Evolutionary conservation across 2,888 invertebrate species (phyloP).

Genomic region (Trichopria drosophilae): DNA sequence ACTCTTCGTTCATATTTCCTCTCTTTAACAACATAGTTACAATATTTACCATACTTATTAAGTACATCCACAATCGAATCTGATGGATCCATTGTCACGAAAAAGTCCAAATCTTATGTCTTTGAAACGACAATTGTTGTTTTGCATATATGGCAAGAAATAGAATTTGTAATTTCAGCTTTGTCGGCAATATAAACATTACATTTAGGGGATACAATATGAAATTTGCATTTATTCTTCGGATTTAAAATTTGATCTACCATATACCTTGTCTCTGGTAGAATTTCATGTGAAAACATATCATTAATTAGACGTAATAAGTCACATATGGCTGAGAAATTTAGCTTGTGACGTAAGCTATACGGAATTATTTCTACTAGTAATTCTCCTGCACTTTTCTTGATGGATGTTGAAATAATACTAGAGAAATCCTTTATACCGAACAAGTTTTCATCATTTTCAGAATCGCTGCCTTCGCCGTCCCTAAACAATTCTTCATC

Average conservation of each 20-base stretch:
- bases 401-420: too few relatives aligned
- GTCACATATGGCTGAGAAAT: too few relatives aligned
- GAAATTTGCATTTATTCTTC: neutral
- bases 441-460: too few relatives aligned
- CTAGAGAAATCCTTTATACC: too few relatives aligned
- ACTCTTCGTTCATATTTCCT: neutral
- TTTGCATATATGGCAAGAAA: neutral
- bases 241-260: too few relatives aligned
- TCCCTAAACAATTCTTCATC: too few relatives aligned
- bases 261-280: constrained; percentile 8
- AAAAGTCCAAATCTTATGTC: neutral
- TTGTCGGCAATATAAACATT: neutral
- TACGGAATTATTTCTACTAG: too few relatives aligned
- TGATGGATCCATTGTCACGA: neutral
- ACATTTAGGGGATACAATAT: neutral
- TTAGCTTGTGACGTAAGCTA: too few relatives aligned
- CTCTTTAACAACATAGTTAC: neutral
- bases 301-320: constrained; percentile 4
- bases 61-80: neutral
- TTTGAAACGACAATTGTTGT: neutral
- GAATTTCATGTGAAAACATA: neutral
- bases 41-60: constrained; percentile 1
- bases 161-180: neutral
- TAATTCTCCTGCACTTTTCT: too few relatives aligned
- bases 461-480: too few relatives aligned